These are phyloP conservation scores for Chrysaora quinquecirrha DNA, from an alignment of 30 jellyfish, hydroid and myxozoan genomes.

Conservation along the genomic window DNA sequence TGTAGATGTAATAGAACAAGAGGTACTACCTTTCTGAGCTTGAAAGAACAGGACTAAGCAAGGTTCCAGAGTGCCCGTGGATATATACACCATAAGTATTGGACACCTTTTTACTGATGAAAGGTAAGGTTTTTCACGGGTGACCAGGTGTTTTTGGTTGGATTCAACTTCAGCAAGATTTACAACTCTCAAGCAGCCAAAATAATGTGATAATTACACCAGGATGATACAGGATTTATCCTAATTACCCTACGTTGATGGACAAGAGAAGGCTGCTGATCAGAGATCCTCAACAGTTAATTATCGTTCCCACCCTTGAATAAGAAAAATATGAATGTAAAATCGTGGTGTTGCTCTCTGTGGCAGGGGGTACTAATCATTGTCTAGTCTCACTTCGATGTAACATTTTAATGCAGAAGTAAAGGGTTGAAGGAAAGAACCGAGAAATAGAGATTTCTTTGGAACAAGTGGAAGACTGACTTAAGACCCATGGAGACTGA, in stretches of 20 bases:
- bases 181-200: neutral
- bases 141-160: neutral
- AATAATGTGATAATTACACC: slow-evolving; percentile 58
- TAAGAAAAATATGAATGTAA: too few relatives aligned
- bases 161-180: neutral
- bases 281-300: neutral
- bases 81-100: too few relatives aligned
- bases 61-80: too few relatives aligned
- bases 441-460: neutral
- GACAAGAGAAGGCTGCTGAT: slow-evolving; percentile 1
- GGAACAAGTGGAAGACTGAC: neutral
- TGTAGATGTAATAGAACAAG: too few relatives aligned
- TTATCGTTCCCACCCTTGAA: neutral
- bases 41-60: too few relatives aligned
- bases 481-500: too few relatives aligned
- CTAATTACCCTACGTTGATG: slow-evolving; percentile 1
- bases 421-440: neutral
- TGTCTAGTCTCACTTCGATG: neutral
- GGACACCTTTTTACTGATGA: too few relatives aligned
- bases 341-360: neutral
- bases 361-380: neutral
- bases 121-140: too few relatives aligned
- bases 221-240: slow-evolving; percentile 10
- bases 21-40: too few relatives aligned
- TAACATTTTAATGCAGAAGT: neutral